Evolutionary conservation across 2,888 invertebrate species (phyloP), one percentile per base, ranked within the genome.

Genomic region (Cremastobaeus sp.): DNA sequence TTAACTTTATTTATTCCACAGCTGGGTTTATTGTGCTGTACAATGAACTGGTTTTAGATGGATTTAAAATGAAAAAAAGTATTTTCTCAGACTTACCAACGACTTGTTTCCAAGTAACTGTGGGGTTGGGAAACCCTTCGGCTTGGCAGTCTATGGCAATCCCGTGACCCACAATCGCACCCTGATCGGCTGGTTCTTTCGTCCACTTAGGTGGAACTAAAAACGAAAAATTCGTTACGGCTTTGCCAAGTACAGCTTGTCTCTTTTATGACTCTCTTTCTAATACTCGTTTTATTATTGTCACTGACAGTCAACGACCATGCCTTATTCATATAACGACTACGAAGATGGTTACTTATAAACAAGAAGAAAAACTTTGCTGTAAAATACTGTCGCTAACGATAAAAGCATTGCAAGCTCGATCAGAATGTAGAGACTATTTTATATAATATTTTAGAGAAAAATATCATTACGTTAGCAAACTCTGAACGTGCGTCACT

Each of bases 171-270:
- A 93, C 91, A 77, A 94, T 89, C 43, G 93, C 92, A 57, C 92
- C 92, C 78, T 92, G 91, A 84, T 94, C 93, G 83, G 90, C 90
- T 6, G 93, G 93, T 83, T 94, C 93, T 81, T 92, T 88, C 60
- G 92, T 89, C 92, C 94, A 93, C 82, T 93, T 92, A 3, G 94
- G 94, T 14, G 95, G 94, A 76, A 94, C 95, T 95, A 87, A 85
- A 87, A 88, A 59, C 45, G 43, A 35, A 52, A 71, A 65, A 55
- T 18, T 62, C 45, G 6, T 70, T 70, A 64, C 12, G 14, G 1
- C 6, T 15, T 30, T 41, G 62, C 35, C 21, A 12, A 41, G 12
- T 9, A 9, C 11, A n/a, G 34, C 15, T 8, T n/a, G 28, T 30
- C 60, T 54, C 54, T 60, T 60, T 72, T 66, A 62, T 41, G 34